These are phyloP conservation scores for Caenorhabditis sulstoni DNA, from an alignment of 2,888 invertebrate genomes.

Conservation along the genomic window DNA sequence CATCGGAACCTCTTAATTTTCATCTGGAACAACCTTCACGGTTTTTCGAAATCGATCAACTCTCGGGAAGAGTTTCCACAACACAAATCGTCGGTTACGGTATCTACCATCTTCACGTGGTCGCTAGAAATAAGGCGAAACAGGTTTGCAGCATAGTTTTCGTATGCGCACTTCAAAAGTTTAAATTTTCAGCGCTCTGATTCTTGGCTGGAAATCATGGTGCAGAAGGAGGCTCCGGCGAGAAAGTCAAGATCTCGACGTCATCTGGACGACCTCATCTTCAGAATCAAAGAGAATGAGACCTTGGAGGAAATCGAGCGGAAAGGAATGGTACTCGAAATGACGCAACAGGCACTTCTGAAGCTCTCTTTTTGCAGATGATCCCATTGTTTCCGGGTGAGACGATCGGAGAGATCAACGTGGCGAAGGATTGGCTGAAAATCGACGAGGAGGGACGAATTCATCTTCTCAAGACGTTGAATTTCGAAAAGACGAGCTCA, in stretches of 20 bases:
- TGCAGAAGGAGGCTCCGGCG: constrained; percentile 3
- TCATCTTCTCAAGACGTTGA: constrained; percentile 60
- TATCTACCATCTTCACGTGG: constrained; percentile 38
- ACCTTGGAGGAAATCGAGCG: constrained; percentile 28
- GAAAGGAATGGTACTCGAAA: constrained; percentile 39
- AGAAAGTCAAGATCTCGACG: constrained; percentile 19
- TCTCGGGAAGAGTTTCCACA: constrained; percentile 35
- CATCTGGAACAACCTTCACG: constrained; percentile 37
- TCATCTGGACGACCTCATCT: constrained; percentile 53
- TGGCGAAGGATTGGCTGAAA: constrained; percentile 42
- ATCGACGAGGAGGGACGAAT: constrained; percentile 59
- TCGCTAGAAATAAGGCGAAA: constrained; percentile 26
- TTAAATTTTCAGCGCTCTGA: constrained; percentile 36
- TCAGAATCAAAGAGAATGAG: constrained; percentile 47
- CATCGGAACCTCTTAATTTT: constrained; percentile 35
- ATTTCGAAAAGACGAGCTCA: constrained; percentile 65
- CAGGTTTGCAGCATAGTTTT: constrained; percentile 13
- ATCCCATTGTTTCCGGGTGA: constrained; percentile 50
- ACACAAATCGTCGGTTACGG: constrained; percentile 37
- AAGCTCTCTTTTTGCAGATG: constrained; percentile 31
- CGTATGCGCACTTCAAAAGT: neutral
- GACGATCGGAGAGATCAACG: constrained; percentile 46
- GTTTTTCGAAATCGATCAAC: constrained; percentile 46
- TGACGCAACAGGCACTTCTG: constrained; percentile 5
- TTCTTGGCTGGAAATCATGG: constrained; percentile 40